Base-by-base conservation (phyloP, 2,113 vertebrate genomes). In the Theristicus caerulescens region DNA sequence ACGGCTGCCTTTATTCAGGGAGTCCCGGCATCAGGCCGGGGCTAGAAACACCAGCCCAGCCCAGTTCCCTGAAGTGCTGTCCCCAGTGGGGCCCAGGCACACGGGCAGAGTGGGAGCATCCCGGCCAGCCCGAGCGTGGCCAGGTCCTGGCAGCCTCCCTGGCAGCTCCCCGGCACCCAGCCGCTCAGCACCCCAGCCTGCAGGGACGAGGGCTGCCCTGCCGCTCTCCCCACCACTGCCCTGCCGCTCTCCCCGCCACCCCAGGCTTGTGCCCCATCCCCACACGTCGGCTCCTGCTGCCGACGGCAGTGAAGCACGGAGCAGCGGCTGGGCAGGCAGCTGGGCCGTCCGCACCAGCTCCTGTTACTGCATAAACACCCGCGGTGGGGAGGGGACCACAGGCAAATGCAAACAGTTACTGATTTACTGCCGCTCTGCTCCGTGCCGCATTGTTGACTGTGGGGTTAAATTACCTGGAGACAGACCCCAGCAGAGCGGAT, bases 341-440 rank as follows among this genome's bases (percentile, higher is more conserved):
- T 34, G 83, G 54, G 72, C 57, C 8, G 1, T 34, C 83, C 0
- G 3, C 5, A 0, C 74, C 8, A 0, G 88, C 88, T 94, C 85
- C 92, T 84, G 92, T 88, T 94, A 77, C 94, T 94, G 82, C 96
- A 95, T 65, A 92, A 94, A 95, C 95, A 93, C 26, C 66, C 6
- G 0, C 0, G 3, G 52, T 55, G 20, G 93, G 93, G 93, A 95
- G 95, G 88, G 74, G 51, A 90, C 85, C 17, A 8, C 62, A n/a
- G 89, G 93, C 88, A 80, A 93, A 90, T 76, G 49, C 90, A 95
- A 96, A 92, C 88, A 94, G 93, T 94, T 96, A 64, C 94, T 95
- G 90, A 95, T 95, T 95, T 92, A 96, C 94, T 86, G 93, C 67
- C 25, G 42, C 79, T 6, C 74, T 0, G 8, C 36, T 25, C 65